These are phyloP conservation scores for Sinonovacula constricta DNA, from an alignment of 1,140 invertebrate genomes.

Conservation along the genomic window DNA sequence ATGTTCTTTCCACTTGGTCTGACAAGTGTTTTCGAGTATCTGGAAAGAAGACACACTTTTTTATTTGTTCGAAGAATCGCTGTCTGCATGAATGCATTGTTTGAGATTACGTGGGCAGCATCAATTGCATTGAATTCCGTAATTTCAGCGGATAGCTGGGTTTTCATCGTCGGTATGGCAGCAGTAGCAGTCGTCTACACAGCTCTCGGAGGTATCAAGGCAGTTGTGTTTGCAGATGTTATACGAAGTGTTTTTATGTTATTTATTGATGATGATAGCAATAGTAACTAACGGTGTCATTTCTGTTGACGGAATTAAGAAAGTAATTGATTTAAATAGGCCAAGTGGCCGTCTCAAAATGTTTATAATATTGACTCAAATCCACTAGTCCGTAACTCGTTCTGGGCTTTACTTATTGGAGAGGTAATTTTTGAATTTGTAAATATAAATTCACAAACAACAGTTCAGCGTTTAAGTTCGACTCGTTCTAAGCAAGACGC, in stretches of 20 bases:
- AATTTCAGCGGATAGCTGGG: conserved; percentile 7
- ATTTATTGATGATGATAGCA: background rate
- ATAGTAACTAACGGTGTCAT: conserved; percentile 23
- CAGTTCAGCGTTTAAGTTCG: conserved; percentile 26
- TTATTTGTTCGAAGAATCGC: conserved; percentile 7
- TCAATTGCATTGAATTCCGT: conserved; percentile 19
- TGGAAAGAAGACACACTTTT: conserved; percentile 17
- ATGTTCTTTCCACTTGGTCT: conserved; percentile 33
- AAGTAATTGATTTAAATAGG: conserved; percentile 6
- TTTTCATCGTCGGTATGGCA: conserved; percentile 10
- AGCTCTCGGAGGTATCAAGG: conserved; percentile 33
- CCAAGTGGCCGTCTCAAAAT: conserved; percentile 16
- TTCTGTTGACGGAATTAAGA: background rate
- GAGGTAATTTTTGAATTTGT: background rate
- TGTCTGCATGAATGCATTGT: background rate
- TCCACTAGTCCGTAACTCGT: conserved; percentile 17
- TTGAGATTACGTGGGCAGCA: conserved; percentile 17
- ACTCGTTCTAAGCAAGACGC: conserved; percentile 20
- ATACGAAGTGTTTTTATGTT: conserved; percentile 33
- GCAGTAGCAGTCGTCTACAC: conserved; percentile 24
- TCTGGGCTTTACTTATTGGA: conserved; percentile 38
- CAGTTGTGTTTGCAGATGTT: conserved; percentile 27
- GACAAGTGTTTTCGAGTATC: conserved; percentile 36
- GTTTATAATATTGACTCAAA: conserved; percentile 22
- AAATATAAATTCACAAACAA: conserved; percentile 4